Evolutionary conservation across 2,797 vertebrate genomes (phyloP).

Genomic region (Pagetopsis macropterus): DNA sequence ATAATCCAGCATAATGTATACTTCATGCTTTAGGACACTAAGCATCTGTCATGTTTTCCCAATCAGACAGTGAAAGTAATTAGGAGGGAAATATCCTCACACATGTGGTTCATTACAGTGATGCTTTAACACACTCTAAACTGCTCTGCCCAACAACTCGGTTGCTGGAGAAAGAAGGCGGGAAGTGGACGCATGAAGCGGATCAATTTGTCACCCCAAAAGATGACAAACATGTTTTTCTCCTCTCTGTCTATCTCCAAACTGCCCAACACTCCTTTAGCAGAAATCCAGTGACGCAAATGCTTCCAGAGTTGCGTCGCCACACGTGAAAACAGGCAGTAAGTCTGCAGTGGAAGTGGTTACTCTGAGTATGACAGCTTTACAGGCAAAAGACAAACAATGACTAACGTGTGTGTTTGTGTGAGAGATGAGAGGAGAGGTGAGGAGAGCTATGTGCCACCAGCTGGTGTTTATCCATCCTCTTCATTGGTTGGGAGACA

Average conservation of each 20-base stretch:
- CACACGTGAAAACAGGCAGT: conserved; percentile 15
- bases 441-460: not conserved
- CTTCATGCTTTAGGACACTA: not conserved
- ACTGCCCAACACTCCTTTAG: not conserved
- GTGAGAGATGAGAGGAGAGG: conserved; percentile 10
- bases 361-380: conserved; percentile 23
- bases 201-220: conserved; percentile 25
- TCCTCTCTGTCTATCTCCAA: not conserved
- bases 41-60: conserved; percentile 10
- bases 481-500: too few relatives aligned
- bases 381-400: conserved; percentile 39
- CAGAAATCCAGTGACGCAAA: conserved; percentile 38
- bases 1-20: not conserved
- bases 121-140: conserved; percentile 37
- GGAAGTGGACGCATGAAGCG: conserved; percentile 26
- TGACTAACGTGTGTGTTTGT: conserved; percentile 35
- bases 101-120: conserved; percentile 37
- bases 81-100: not conserved
- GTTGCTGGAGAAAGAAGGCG: conserved; percentile 50
- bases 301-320: conserved; percentile 9
- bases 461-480: too few relatives aligned
- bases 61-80: conserved; percentile 28
- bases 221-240: conserved; percentile 25
- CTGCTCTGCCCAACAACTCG: conserved; percentile 66
- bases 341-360: conserved; percentile 26